Evolutionary conservation across 2,797 vertebrate species (phyloP).

Genomic region (Poeciliopsis turneri): DNA sequence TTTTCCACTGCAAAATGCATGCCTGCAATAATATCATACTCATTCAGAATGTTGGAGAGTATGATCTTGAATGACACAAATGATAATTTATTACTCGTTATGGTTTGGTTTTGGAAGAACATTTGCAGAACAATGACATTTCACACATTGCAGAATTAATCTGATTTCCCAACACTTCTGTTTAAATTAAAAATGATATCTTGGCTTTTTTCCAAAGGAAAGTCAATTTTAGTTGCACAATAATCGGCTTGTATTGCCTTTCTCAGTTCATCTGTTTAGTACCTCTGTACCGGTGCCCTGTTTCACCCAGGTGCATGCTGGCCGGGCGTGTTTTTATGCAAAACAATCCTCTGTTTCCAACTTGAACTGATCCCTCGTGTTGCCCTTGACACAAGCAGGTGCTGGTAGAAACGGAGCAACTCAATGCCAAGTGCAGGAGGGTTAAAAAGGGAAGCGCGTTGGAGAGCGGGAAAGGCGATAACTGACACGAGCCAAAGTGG

Average conservation of each 20-base stretch:
- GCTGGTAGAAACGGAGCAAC: slow-evolving; percentile 26
- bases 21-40: not conserved
- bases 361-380: slow-evolving; percentile 14
- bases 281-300: not conserved
- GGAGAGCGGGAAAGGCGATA: slow-evolving; percentile 18
- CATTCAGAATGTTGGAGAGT: not conserved
- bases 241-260: not conserved
- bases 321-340: slow-evolving; percentile 28
- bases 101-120: not conserved
- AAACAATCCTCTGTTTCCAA: slow-evolving; percentile 13
- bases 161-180: not conserved
- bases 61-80: not conserved
- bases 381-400: slow-evolving; percentile 25
- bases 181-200: not conserved
- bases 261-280: not conserved
- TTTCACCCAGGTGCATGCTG: slow-evolving; percentile 2
- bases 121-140: not conserved
- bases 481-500: slow-evolving; percentile 31
- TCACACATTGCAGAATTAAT: not conserved
- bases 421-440: slow-evolving; percentile 9
- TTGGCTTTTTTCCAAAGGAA: not conserved
- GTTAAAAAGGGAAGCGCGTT: slow-evolving; percentile 12
- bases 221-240: not conserved
- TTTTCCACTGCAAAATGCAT: slow-evolving; percentile 31
- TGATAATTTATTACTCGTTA: not conserved